Evolutionary conservation across 2,113 vertebrate genomes (phyloP).

Genomic region (Cepphus grylle): DNA sequence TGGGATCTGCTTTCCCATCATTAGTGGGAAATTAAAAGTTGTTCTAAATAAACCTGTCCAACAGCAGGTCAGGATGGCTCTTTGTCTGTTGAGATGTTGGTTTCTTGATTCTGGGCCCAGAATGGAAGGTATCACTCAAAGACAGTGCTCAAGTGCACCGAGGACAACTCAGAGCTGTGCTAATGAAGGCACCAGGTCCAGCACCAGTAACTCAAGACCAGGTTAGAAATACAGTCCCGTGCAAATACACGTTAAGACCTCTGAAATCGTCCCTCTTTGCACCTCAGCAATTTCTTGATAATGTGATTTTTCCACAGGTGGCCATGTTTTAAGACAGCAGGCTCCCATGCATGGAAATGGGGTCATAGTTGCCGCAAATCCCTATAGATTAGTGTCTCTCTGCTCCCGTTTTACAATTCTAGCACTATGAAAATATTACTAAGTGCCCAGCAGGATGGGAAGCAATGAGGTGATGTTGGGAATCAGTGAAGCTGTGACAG

Average conservation of each 20-base stretch:
- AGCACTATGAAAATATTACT: neutral
- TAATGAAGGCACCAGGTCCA: neutral
- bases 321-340: neutral
- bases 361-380: neutral
- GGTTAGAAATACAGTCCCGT: neutral
- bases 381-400: neutral
- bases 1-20: neutral
- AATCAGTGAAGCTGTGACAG: neutral
- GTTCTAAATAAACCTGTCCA: constrained; percentile 62
- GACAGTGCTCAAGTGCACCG: fast-evolving
- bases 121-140: neutral
- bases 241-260: neutral
- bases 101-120: neutral
- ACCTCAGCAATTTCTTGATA: neutral
- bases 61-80: constrained; percentile 50
- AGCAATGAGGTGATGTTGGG: fast-evolving
- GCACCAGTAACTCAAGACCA: neutral
- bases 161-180: neutral
- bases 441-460: neutral
- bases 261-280: neutral
- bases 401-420: neutral
- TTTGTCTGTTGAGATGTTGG: neutral
- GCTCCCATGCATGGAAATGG: neutral
- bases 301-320: neutral
- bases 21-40: neutral